Evolutionary conservation across 2,797 vertebrate species (phyloP), one percentile per base, ranked within the genome.

Genomic region (Halcyon leucocephala): DNA sequence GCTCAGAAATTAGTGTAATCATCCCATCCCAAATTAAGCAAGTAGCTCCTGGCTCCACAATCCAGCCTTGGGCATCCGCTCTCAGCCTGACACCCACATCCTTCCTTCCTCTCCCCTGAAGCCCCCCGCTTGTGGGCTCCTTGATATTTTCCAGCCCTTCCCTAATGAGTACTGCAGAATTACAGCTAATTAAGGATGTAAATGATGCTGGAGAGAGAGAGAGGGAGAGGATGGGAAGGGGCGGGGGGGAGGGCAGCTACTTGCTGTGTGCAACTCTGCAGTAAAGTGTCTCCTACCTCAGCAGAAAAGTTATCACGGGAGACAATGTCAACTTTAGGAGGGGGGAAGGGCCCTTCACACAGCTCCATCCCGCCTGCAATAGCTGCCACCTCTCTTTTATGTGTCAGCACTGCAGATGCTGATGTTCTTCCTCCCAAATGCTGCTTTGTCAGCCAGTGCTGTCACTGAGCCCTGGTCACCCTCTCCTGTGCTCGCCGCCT

Each of bases 151-250:
- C 97, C 95, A 96, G 96, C 79, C 96, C 97, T 97, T 98, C 97
- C 97, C 97, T 98, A 98, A 98, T 98, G 98, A 98, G 97, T 97
- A 98, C 98, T 98, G 97, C 98, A 98, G 98, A 98, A 98, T 98
- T 98, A 98, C 98, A 98, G 97, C 98, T 99, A 99, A 99, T 99
- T 98, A 99, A 98, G 98, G 97, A 98, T 99, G 98, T 98, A 99
- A 99, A 99, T 98, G 98, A 98, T 98, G 98, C 98, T 97, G 89
- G 97, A 98, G 97, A 98, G 97, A 97, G 39, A 41, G 97, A 98
- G 97, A 97, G 97, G 74, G 92, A 97, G 80, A 95, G 90, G 86
- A 95, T 91, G 78, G 77, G 85, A 92, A 93, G 89, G 94, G 86
- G 78, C 0, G 54, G 84, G 76, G 39, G 87, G 71, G 76, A 64